These are phyloP conservation scores for Resseliella maxima DNA, from an alignment of 2,888 invertebrate species.

Conservation along the genomic window DNA sequence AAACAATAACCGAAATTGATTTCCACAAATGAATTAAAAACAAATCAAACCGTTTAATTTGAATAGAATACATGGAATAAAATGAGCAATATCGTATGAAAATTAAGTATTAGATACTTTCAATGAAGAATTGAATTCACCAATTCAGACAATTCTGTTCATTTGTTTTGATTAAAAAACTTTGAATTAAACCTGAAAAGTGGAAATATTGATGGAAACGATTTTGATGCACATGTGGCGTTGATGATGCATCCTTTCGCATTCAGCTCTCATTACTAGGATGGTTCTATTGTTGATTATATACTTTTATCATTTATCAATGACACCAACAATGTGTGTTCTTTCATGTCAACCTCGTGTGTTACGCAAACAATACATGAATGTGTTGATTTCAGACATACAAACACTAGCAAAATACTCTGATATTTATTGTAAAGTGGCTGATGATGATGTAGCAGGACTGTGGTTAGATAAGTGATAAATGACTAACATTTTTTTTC, in stretches of 20 bases:
- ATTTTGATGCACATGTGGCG: background rate
- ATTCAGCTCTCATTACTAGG: background rate
- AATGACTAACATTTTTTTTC: conserved; percentile 36
- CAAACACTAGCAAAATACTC: background rate
- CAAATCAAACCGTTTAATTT: background rate
- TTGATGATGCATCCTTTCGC: background rate
- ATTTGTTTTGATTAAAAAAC: conserved; percentile 40
- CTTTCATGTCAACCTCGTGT: conserved; percentile 18
- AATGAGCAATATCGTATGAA: conserved; percentile 11
- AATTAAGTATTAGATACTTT: background rate
- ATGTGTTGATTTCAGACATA: conserved; percentile 3
- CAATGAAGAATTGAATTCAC: background rate
- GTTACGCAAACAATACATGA: conserved; percentile 43
- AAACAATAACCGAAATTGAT: conserved; percentile 34
- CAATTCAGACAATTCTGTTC: background rate
- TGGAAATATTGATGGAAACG: background rate
- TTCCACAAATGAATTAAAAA: background rate
- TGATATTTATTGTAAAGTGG: conserved; percentile 18
- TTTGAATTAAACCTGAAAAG: conserved; percentile 9
- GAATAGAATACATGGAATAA: background rate
- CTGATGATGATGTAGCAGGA: conserved; percentile 46
- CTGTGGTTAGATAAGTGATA: conserved; percentile 53
- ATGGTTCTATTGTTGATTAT: conserved; percentile 10
- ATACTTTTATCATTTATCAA: conserved; percentile 53
- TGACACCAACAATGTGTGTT: conserved; percentile 47